Evolutionary conservation across 2,797 vertebrate species (phyloP).

Genomic region (Paramormyrops hopkinsi): DNA sequence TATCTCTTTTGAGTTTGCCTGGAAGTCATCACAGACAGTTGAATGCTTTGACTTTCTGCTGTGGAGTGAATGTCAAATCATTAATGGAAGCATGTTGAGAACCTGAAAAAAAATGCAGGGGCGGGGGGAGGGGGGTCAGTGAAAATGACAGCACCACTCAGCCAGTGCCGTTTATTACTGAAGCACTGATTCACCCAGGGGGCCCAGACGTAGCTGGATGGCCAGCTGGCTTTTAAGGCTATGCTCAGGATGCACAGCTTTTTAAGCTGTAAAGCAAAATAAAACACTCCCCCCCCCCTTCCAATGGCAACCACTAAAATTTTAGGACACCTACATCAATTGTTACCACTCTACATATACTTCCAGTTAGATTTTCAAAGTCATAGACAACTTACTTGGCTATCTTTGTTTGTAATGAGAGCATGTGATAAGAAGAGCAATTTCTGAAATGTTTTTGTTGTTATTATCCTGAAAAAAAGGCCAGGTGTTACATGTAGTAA

Average conservation of each 20-base stretch:
- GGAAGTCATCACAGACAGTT: not conserved
- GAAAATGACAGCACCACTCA: constrained; percentile 27
- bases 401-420: not conserved
- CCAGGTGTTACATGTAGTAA: not conserved
- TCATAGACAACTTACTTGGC: not conserved
- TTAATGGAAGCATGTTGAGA: constrained; percentile 19
- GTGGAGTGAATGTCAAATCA: constrained; percentile 18
- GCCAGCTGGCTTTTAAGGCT: not conserved
- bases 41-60: not conserved
- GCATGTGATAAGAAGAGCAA: not conserved
- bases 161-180: constrained; percentile 3
- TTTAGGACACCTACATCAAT: not conserved
- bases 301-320: not conserved
- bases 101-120: constrained; percentile 17
- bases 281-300: not conserved
- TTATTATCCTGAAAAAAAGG: not conserved
- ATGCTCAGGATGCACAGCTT: not conserved
- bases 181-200: constrained; percentile 32
- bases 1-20: not conserved
- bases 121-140: not conserved
- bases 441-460: not conserved
- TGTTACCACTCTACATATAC: not conserved
- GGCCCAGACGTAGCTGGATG: constrained; percentile 25
- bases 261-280: not conserved
- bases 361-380: not conserved